A percentile compares a stretch with the other conserved stretches of the same genome.
Evolutionary conservation across 1,140 invertebrate species (phyloP).

Genomic region (Aphelenchoides avenae): DNA sequence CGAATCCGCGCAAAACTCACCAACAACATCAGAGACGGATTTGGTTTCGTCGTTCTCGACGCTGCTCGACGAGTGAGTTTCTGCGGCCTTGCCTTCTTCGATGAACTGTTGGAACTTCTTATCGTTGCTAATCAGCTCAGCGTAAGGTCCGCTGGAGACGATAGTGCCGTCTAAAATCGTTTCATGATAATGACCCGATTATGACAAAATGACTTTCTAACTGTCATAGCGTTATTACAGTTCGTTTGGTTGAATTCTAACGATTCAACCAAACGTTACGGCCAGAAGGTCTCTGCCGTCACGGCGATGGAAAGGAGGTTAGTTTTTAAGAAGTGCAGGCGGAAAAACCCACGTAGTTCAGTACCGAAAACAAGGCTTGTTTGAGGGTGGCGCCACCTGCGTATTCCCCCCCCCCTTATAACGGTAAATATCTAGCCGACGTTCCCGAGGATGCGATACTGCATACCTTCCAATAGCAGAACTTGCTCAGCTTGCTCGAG

Average conservation of each 20-base stretch:
- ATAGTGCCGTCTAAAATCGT: conserved; percentile 49
- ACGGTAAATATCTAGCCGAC: no score
- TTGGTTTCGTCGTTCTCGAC: conserved; percentile 27
- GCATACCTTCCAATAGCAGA: conserved; percentile 43
- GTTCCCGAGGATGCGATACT: no score
- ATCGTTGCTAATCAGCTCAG: conserved; percentile 41
- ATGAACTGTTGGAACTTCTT: conserved; percentile 43
- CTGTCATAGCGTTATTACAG: no score
- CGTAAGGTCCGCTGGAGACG: conserved; percentile 36
- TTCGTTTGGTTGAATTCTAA: no score
- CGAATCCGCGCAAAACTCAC: background rate
- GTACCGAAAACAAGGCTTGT: no score
- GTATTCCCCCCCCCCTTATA: no score
- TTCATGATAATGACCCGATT: conserved; percentile 20
- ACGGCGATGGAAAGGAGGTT: no score
- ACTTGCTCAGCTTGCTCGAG: conserved; percentile 47
- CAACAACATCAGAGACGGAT: background rate
- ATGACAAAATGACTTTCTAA: conserved; percentile 14
- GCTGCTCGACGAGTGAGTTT: no score
- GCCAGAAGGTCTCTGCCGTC: no score
- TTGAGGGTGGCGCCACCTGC: no score
- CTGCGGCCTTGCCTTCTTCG: conserved; percentile 45
- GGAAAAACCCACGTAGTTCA: no score
- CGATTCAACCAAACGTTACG: no score
- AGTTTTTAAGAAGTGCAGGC: background rate